These are phyloP conservation scores for Hirudo medicinalis DNA, from an alignment of 1,140 invertebrate species.

Conservation along the genomic window DNA sequence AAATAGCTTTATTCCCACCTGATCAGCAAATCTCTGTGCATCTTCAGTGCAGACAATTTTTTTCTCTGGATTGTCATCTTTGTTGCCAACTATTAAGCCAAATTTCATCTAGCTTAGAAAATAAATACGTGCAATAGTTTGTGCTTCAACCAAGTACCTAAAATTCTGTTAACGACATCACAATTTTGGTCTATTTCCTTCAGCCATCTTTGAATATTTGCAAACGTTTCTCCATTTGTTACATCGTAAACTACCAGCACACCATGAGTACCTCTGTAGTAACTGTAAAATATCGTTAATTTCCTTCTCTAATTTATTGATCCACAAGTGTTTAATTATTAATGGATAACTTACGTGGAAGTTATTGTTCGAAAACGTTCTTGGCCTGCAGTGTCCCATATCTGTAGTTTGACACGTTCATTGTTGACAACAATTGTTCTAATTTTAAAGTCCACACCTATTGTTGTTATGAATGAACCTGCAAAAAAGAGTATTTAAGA, in stretches of 20 bases:
- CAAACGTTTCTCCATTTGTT: constrained; percentile 93
- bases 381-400: constrained; percentile 77
- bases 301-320: neutral
- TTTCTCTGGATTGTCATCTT: constrained; percentile 89
- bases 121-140: neutral
- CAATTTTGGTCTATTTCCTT: constrained; percentile 99
- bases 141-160: constrained; percentile 53
- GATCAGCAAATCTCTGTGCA: constrained; percentile 88
- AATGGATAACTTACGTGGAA: constrained; percentile 56
- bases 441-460: constrained; percentile 99
- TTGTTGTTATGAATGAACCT: constrained; percentile 93
- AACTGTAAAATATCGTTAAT: constrained; percentile 47
- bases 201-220: constrained; percentile 85
- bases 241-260: constrained; percentile 99
- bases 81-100: constrained; percentile 73
- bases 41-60: constrained; percentile 95
- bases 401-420: constrained; percentile 90
- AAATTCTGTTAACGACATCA: constrained; percentile 95
- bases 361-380: constrained; percentile 91
- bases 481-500: constrained; percentile 24
- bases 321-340: neutral
- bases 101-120: too few species aligned
- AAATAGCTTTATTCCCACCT: constrained; percentile 93
- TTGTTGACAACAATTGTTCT: constrained; percentile 85
- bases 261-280: constrained; percentile 95